Evolutionary conservation across 2,113 vertebrate species (phyloP).

Genomic region (Hippoglossus stenolepis): DNA sequence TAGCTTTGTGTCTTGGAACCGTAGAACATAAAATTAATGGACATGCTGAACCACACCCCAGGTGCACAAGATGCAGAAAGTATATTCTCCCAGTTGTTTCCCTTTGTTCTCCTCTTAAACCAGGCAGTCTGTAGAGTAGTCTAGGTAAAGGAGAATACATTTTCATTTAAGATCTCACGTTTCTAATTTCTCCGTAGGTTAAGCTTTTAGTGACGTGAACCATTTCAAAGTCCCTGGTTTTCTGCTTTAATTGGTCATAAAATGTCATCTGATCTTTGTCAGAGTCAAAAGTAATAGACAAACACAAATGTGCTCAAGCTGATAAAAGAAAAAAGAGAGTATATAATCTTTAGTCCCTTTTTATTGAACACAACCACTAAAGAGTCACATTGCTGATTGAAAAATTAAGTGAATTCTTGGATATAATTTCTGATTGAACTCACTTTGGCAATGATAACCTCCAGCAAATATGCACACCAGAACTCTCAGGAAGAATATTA

Average conservation of each 20-base stretch:
- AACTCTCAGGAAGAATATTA: too few relatives aligned
- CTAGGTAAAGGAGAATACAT: neutral
- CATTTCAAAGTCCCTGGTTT: neutral
- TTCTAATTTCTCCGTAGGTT: neutral
- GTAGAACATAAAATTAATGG: conserved; percentile 19
- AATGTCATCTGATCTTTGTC: neutral
- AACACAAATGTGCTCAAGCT: neutral
- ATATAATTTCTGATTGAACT: too few relatives aligned
- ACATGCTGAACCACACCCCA: neutral
- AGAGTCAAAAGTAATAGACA: too few relatives aligned
- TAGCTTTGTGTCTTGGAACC: conserved; percentile 20
- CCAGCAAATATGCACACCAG: too few relatives aligned
- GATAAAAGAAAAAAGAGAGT: too few relatives aligned
- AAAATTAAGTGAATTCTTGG: too few relatives aligned
- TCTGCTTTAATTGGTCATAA: neutral
- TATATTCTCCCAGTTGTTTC: neutral
- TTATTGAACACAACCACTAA: too few relatives aligned
- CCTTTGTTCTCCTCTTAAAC: neutral
- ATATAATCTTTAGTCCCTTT: too few relatives aligned
- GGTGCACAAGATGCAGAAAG: conserved; percentile 8
- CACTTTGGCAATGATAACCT: too few relatives aligned
- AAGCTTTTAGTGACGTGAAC: neutral
- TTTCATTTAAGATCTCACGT: neutral
- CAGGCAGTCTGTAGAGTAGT: neutral
- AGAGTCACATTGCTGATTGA: too few relatives aligned